Evolutionary conservation across 2,113 vertebrate species (phyloP), one percentile per base, ranked within the genome.

Genomic region (Triplophysa rosa): DNA sequence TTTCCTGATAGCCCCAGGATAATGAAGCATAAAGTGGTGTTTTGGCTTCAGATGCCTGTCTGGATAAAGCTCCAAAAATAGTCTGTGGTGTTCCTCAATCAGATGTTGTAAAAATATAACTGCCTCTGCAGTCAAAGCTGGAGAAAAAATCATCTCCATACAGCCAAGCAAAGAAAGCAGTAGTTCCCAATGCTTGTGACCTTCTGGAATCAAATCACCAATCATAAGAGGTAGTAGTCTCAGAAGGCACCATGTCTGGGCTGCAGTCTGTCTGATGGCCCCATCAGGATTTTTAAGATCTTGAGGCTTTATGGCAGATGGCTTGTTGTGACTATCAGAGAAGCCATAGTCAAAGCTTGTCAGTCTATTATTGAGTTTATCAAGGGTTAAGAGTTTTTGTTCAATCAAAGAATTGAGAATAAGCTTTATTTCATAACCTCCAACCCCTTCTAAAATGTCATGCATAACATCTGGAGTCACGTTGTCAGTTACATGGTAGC

Each of bases 161-260:
- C 67, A 79, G 66, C 29, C 21, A 9, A 68, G 33, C 52, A 79
- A 26, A 0, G 24, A 45, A 40, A 79, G 54, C 9, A 65, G 21
- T 54, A 49, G 42, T 14, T 69, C 23, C 23, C 59, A 61, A 21
- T 24, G 59, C 24, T 61, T 61, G 21, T 24, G 10, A 26, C 23
- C 59, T 61, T 26, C 23, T 61, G 59, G 59, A 61, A 61, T 26
- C 23, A 61, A 61, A 13, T 61, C 59, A 24, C 12, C 21, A 24
- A 5, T 14, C 23, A 61, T 62, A 29, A 70, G 54, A 26, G 66
- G 75, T 5, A 78, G 47, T 52, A 74, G 40, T 33, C 63, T 75
- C 26, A 81, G 33, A 10, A 81, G 71, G n/a, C 71, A 81, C 63
- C 70, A 81, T 12, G 29, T 81, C 63, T 75, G 63, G 58, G 79